Base-by-base conservation (phyloP, 2,888 invertebrate genomes). In the Eulithis prunata region DNA sequence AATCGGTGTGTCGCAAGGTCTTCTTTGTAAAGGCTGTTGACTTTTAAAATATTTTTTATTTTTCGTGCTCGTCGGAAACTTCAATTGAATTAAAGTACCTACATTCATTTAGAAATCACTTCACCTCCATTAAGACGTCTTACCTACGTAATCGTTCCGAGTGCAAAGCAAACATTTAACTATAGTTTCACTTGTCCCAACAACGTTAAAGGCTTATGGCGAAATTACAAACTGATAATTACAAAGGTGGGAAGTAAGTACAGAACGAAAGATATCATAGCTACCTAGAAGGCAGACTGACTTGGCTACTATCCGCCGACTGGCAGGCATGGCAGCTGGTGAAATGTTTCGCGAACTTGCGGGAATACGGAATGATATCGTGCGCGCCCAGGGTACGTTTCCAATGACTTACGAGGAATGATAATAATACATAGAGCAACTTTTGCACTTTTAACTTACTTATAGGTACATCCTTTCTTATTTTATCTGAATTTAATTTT, bases 131-230 rank as follows among this genome's bases (percentile, higher is more conserved):
- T 78, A 78, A 68, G 62, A 75, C 72, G 73, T 75, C 84, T 84
- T 84, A 91, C 92, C 91, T 88, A 81, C 91, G 89, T 80, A 91
- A 82, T 75, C 87, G 80, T 67, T 82, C 82, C 64, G 90, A 88
- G 79, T 85, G 86, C 77, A 87, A 83, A 81, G 86, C 80, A 86
- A 91, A 91, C 92, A 92, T 92, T 86, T 85, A 83, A 81, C 81
- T 78, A 68, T 74, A 78, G 77, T 86, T 85, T 84, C 85, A 87
- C 86, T 86, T 81, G 80, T 78, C 75, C 78, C 73, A 82, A 81
- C 80, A 83, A 78, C 78, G 72, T 78, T 79, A 69, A 78, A 80
- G 81, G 82, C 80, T 81, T 79, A 75, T 64, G 54, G 73, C 72
- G 66, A 78, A 71, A 75, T 75, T 80, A 78, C 77, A 76, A 71